Evolutionary conservation across 2,113 vertebrate genomes (phyloP).

Genomic region (Cephalopterus ornatus): DNA sequence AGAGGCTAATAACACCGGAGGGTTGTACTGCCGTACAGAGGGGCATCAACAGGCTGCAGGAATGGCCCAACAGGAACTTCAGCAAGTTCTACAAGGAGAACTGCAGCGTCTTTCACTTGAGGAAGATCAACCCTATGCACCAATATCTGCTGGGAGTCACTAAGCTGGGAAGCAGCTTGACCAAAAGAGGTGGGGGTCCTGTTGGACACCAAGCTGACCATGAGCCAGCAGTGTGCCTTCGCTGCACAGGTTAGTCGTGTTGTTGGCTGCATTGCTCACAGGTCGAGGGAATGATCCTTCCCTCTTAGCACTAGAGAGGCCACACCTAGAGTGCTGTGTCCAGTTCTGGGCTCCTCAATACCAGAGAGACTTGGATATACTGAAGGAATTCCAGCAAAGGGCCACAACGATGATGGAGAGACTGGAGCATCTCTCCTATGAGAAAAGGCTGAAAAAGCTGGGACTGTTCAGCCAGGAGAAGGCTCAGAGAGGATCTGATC

Average conservation of each 20-base stretch:
- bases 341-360: background rate
- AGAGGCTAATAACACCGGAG: background rate
- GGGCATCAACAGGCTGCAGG: background rate
- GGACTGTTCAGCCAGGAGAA: background rate
- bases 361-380: background rate
- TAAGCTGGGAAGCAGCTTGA: background rate
- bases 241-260: background rate
- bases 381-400: background rate
- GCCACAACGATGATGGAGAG: background rate
- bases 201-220: background rate
- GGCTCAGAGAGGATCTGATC: background rate
- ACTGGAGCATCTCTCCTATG: too few species aligned
- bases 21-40: background rate
- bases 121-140: background rate
- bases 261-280: background rate
- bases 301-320: background rate
- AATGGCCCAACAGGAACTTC: background rate
- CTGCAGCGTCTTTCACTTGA: background rate
- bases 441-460: background rate
- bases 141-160: background rate
- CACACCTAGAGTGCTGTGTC: background rate
- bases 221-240: background rate
- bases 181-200: background rate
- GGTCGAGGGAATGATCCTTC: rapidly evolving
- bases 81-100: background rate